Conservation (phyloP, 2,888 invertebrate species). For the Encarsia formosa region DNA sequence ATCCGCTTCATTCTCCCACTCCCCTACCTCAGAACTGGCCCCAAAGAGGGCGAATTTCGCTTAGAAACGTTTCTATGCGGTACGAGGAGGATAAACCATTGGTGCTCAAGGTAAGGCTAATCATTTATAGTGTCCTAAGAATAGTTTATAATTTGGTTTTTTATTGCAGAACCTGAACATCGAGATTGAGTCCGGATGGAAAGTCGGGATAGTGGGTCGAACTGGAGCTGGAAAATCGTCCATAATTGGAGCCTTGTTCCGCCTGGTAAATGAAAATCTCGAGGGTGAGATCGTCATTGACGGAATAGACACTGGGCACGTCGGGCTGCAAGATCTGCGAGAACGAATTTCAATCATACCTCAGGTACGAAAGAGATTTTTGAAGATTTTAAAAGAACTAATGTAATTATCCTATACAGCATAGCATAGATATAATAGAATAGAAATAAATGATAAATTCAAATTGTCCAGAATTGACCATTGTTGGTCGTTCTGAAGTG, state of each 20-base stretch:
- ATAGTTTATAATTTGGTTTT: too few relatives aligned
- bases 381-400: too few relatives aligned
- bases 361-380: slow-evolving; percentile 51
- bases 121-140: too few relatives aligned
- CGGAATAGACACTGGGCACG: slow-evolving; percentile 62
- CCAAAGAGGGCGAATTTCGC: slow-evolving; percentile 59
- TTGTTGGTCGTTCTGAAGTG: too few relatives aligned
- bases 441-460: too few relatives aligned
- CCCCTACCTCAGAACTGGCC: slow-evolving; percentile 62
- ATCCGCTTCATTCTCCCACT: slow-evolving; percentile 59
- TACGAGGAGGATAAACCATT: slow-evolving; percentile 62
- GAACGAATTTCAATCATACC: slow-evolving; percentile 86
- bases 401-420: too few relatives aligned
- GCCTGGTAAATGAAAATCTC: slow-evolving; percentile 64
- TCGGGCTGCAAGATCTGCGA: slow-evolving; percentile 74
- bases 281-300: slow-evolving; percentile 76
- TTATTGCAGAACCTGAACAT: slow-evolving; percentile 63
- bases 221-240: slow-evolving; percentile 88
- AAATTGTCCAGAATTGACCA: too few relatives aligned
- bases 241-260: slow-evolving; percentile 76
- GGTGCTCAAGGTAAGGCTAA: slow-evolving; percentile 64
- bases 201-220: slow-evolving; percentile 79
- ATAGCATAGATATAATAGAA: too few relatives aligned
- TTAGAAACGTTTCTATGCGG: slow-evolving; percentile 60
- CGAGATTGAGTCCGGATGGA: slow-evolving; percentile 64